Base-by-base conservation (phyloP, 2,888 invertebrate species). In the Polydrusus cervinus region DNA sequence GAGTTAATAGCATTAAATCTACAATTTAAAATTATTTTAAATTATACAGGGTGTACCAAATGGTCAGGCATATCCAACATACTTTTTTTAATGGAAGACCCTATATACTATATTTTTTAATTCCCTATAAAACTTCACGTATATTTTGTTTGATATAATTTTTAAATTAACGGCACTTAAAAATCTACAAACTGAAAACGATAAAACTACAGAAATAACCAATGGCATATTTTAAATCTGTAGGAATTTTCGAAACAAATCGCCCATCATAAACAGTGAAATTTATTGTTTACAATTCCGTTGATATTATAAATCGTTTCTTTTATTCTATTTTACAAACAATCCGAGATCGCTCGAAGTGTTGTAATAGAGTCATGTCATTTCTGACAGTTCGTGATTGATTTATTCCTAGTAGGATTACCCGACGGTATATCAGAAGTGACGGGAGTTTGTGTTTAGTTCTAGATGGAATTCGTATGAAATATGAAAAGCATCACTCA, bases 271-370 rank as follows among this genome's bases (percentile, higher is more conserved):
- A 75, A n/a, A 75, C 75, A 71, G 14, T 53, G 34, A 40, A 71
- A 71, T 66, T 61, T 45, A 51, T 40, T 75, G 75, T 75, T 75
- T 75, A 75, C 57, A 55, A 43, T 61, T 71, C 40, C 51, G 18
- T 57, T 43, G 49, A 62, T 49, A 30, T 76, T 73, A 76, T 61
- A 66, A 76, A 76, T 75, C 72, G 75, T 11, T 75, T 75, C 75
- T 75, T 75, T 75, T 75, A 75, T 75, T 55, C 71, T 70, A 70
- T 65, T 67, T 73, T 70, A 65, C 74, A 70, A 74, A 74, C 74
- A 74, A 10, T 69, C 47, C 70, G 49, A 45, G 40, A 69, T 60
- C 64, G 70, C 38, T 74, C 49, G 14, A 65, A 66, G 61, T 67
- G 57, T 71, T 65, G 51, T 66, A 73, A 72, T 72, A 66, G 71